Conservation (phyloP, 2,888 invertebrate genomes). For the Drosophila fungiperda region DNA sequence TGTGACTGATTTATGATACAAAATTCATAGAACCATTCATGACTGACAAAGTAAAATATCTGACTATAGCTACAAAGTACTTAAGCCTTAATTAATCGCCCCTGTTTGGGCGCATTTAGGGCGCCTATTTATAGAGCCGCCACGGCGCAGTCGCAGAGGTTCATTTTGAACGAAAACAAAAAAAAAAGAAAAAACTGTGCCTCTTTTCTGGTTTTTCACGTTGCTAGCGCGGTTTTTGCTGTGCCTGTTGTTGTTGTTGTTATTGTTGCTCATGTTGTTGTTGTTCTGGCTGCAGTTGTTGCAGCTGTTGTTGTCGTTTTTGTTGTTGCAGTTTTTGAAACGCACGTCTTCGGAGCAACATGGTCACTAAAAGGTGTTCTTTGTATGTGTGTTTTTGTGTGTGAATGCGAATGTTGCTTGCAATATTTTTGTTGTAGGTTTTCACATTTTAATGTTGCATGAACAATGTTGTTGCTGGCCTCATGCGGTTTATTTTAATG, state of each 20-base stretch:
- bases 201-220: constrained; percentile 80
- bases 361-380: constrained; percentile 66
- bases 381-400: constrained; percentile 29
- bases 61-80: not conserved
- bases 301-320: constrained; percentile 33
- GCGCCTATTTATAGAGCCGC: constrained; percentile 28
- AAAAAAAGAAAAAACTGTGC: constrained; percentile 63
- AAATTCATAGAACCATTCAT: not conserved
- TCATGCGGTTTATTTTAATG: constrained; percentile 53
- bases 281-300: constrained; percentile 37
- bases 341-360: constrained; percentile 75
- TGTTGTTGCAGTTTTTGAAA: constrained; percentile 62
- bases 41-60: not conserved
- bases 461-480: constrained; percentile 60
- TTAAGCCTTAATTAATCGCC: constrained; percentile 12
- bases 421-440: constrained; percentile 57
- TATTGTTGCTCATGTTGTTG: constrained; percentile 23
- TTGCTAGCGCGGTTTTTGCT: constrained; percentile 61
- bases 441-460: constrained; percentile 66
- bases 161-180: constrained; percentile 49
- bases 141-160: constrained; percentile 45
- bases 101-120: constrained; percentile 47
- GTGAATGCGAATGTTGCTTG: constrained; percentile 60
- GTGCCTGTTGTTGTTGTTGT: constrained; percentile 26
- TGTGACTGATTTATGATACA: not conserved